phyloP scores from a whole-genome alignment of 2,888 invertebrate genomes.

The Microctonus aethiopoides region DNA sequence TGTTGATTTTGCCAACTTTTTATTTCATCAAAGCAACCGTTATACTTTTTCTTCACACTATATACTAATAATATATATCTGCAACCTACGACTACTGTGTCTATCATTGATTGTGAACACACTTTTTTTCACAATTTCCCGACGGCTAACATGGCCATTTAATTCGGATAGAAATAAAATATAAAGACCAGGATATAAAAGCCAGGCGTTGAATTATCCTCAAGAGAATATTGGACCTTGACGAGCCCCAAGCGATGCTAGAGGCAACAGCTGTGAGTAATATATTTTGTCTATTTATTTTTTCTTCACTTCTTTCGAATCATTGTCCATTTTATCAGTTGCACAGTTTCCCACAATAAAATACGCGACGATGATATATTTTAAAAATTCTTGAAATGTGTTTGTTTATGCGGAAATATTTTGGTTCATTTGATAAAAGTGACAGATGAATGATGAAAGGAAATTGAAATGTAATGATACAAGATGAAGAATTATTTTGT shows the following conservation, averaged over 20 bases:
- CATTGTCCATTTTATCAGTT: no score
- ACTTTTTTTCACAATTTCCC: conserved; percentile 47
- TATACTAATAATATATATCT: background rate
- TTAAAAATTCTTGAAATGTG: no score
- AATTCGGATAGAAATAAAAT: conserved; percentile 42
- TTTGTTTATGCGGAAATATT: no score
- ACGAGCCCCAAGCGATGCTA: background rate
- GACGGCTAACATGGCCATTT: conserved; percentile 50
- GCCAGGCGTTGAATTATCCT: conserved; percentile 4
- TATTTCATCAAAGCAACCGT: background rate
- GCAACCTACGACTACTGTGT: no score
- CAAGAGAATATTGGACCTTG: conserved; percentile 2
- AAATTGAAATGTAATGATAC: no score
- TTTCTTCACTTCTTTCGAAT: background rate
- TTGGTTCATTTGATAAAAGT: no score
- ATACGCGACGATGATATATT: no score
- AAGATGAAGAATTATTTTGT: no score
- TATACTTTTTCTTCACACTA: conserved; percentile 11
- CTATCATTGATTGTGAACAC: conserved; percentile 53
- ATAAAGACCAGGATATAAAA: background rate
- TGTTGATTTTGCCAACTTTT: conserved; percentile 20
- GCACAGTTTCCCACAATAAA: no score
- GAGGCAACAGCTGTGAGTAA: background rate
- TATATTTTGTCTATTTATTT: no score
- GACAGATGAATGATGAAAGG: no score